These are phyloP conservation scores for Carettochelys insculpta DNA, from an alignment of 2,113 vertebrate species.

Conservation along the genomic window DNA sequence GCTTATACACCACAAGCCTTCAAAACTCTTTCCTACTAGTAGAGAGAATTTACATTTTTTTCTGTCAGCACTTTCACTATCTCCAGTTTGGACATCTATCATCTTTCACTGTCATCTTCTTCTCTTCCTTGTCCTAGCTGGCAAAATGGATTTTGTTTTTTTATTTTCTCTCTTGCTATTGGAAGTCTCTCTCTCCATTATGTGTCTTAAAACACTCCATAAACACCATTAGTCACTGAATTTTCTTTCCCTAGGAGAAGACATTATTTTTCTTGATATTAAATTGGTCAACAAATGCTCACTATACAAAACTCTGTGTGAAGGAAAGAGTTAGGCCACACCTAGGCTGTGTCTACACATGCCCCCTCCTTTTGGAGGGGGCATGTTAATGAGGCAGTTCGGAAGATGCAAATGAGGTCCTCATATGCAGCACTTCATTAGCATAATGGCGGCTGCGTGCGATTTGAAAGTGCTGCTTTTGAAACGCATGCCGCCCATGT, in stretches of 20 bases:
- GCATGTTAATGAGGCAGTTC: too few relatives aligned
- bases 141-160: not conserved
- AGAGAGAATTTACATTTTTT: slow-evolving; percentile 10
- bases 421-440: too few relatives aligned
- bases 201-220: not conserved
- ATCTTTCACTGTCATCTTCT: slow-evolving; percentile 24
- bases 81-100: slow-evolving; percentile 16
- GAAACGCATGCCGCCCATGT: too few relatives aligned
- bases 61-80: slow-evolving; percentile 11
- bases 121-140: slow-evolving; percentile 29
- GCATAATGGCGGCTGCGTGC: too few relatives aligned
- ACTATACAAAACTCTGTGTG: not conserved
- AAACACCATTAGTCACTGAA: not conserved
- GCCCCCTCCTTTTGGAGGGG: too few relatives aligned
- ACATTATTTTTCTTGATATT: slow-evolving; percentile 5
- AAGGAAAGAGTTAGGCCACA: slow-evolving; percentile 27
- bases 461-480: too few relatives aligned
- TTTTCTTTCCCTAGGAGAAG: slow-evolving; percentile 22
- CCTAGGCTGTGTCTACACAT: too few relatives aligned
- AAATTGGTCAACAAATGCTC: slow-evolving; percentile 21
- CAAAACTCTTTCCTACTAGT: slow-evolving; percentile 17
- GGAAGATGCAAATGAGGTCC: too few relatives aligned
- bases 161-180: not conserved
- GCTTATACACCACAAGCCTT: slow-evolving; percentile 27
- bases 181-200: slow-evolving; percentile 16